Base-by-base conservation (phyloP, 2,113 vertebrate species). In the Phyllopteryx taeniolatus region DNA sequence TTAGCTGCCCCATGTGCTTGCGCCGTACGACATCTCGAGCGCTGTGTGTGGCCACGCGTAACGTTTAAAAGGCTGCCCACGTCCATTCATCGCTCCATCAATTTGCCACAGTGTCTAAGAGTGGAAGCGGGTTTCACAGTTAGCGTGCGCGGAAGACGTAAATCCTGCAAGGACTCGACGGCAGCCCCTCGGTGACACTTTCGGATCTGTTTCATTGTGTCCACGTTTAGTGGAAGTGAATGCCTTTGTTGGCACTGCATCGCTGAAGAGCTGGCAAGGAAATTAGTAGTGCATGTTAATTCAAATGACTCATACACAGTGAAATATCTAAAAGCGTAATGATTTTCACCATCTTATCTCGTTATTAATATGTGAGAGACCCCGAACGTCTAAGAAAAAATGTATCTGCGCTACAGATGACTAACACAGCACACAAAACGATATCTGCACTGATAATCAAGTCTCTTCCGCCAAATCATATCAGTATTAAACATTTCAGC, bases 1-100 rank as follows among this genome's bases (percentile, higher is more conserved):
- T 90, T 90, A 91, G 80, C 79, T 53, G 74, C 68, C 73, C 79
- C 82, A 75, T 89, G 86, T 86, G 86, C 85, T 81, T 31, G 47
- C 49, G 2, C 71, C 79, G 49, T 79, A 44, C 78, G 74, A 33
- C 74, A 78, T 80, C 77, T 57, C 11, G 68, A 75, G 63, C 47
- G 74, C 77, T 59, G 67, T 78, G 70, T 80, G 56, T 73, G 77
- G 54, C 68, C 60, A 44, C 73, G 74, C 83, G 78, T 75, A 60
- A 71, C 27, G 56, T 79, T 56, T 70, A 68, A 71, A 60, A 76
- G 76, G 66, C 71, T 69, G 35, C 62, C 49, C 13, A 51, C 51
- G 51, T 72, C 39, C 68, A 64, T 84, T 74, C 63, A 79, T 74
- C 49, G 72, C 22, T 61, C 44, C 44, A 67, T 78, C 64, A 68